A percentile compares a stretch with the other conserved stretches of the same genome.
Conservation (phyloP, 1,140 invertebrate genomes). For the Ceratina japonica region DNA sequence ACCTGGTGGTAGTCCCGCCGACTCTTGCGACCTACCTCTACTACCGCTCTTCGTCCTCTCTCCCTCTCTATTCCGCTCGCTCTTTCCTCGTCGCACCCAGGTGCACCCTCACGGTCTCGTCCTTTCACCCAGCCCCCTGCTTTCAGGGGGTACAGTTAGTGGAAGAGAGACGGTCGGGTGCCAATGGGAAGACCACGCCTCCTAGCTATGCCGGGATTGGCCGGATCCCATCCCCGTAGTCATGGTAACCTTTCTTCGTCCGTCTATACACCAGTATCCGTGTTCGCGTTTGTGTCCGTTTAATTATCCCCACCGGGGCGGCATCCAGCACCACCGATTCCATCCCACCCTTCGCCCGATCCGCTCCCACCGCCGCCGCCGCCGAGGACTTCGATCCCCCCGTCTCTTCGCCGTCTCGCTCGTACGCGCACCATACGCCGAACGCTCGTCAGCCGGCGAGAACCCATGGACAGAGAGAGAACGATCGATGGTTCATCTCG, state of each 20-base stretch:
- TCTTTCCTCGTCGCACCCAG: constrained; percentile 38
- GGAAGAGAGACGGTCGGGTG: constrained; percentile 48
- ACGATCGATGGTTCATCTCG: constrained; percentile 49
- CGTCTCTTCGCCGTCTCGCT: constrained; percentile 29
- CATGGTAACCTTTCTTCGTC: constrained; percentile 75
- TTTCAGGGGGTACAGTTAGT: not conserved
- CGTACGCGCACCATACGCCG: constrained; percentile 18
- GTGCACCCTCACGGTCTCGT: constrained; percentile 23
- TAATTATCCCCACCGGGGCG: constrained; percentile 75
- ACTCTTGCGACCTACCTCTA: constrained; percentile 64
- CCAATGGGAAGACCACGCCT: constrained; percentile 76
- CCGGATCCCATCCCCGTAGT: constrained; percentile 74
- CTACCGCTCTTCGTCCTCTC: constrained; percentile 32
- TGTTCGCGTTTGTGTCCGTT: constrained; percentile 67
- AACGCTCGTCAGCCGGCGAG: not conserved
- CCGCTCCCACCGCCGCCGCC: not conserved
- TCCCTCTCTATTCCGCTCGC: not conserved
- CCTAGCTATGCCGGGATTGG: constrained; percentile 69
- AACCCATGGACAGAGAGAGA: constrained; percentile 50
- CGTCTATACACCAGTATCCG: constrained; percentile 61
- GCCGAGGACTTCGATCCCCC: not conserved
- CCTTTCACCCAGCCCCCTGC: not conserved
- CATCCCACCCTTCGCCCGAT: constrained; percentile 37
- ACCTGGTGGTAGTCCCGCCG: constrained; percentile 67
- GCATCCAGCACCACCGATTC: constrained; percentile 23